Evolutionary conservation across 30 jellyfish, hydroid and myxozoan genomes (phyloP).

Genomic region (Clytia hemisphaerica): DNA sequence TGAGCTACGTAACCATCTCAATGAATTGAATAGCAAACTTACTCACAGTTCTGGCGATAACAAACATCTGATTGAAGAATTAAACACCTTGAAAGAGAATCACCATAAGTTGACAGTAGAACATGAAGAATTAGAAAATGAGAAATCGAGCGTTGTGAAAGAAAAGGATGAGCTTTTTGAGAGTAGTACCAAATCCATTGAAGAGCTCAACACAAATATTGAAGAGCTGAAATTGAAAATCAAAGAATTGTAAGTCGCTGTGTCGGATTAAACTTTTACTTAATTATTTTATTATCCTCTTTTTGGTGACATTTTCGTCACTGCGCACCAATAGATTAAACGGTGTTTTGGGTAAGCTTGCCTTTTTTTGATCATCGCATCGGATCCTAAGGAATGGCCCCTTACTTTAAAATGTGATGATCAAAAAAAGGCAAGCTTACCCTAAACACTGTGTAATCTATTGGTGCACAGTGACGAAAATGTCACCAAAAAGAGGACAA

Average conservation of each 20-base stretch:
- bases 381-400: too few relatives aligned
- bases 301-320: background rate
- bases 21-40: slow-evolving; percentile 30
- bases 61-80: slow-evolving; percentile 33
- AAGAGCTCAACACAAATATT: slow-evolving; percentile 15
- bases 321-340: background rate
- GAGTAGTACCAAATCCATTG: slow-evolving; percentile 9
- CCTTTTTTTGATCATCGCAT: too few relatives aligned
- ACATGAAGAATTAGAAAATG: slow-evolving; percentile 25
- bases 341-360: too few relatives aligned
- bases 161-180: slow-evolving; percentile 24
- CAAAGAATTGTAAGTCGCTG: slow-evolving; percentile 50
- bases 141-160: slow-evolving; percentile 27
- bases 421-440: too few relatives aligned
- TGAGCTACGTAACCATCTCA: too few relatives aligned
- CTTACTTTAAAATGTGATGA: too few relatives aligned
- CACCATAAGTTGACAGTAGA: slow-evolving; percentile 26
- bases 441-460: too few relatives aligned
- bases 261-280: background rate
- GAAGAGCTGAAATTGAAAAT: slow-evolving; percentile 32
- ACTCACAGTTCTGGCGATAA: slow-evolving; percentile 39
- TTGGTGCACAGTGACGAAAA: background rate
- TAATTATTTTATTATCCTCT: background rate
- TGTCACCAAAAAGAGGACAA: background rate
- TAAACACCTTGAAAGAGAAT: slow-evolving; percentile 24